Evolutionary conservation across 2,888 invertebrate species (phyloP).

Genomic region (Ligdia adustata): DNA sequence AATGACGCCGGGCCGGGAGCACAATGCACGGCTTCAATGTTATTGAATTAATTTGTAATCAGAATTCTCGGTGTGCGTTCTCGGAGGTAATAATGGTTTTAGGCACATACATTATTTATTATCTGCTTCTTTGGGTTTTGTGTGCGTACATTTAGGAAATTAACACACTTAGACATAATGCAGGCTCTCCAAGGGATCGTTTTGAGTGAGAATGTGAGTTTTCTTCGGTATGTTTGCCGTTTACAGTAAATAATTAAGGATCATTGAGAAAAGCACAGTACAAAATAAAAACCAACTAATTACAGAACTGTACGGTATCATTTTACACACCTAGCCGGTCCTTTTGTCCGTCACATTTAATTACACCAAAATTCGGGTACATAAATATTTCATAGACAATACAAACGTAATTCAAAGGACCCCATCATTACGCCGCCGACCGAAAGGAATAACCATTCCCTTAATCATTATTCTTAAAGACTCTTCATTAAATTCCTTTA

Average conservation of each 20-base stretch:
- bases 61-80: constrained; percentile 77
- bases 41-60: constrained; percentile 83
- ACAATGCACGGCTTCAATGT: constrained; percentile 80
- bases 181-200: constrained; percentile 22
- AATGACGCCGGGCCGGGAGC: constrained; percentile 75
- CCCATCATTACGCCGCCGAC: constrained; percentile 77
- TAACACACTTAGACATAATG: constrained; percentile 25
- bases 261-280: constrained; percentile 14
- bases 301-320: neutral
- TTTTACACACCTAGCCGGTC: constrained; percentile 20
- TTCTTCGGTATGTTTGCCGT: constrained; percentile 14
- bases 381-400: constrained; percentile 66
- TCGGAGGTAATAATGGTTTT: constrained; percentile 69
- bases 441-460: constrained; percentile 82
- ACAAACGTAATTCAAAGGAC: constrained; percentile 75
- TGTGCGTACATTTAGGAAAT: constrained; percentile 28
- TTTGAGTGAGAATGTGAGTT: constrained; percentile 21
- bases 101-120: constrained; percentile 39
- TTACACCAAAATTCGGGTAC: constrained; percentile 66
- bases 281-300: neutral
- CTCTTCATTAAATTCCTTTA: constrained; percentile 84
- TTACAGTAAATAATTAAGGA: too few relatives aligned
- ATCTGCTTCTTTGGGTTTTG: constrained; percentile 37
- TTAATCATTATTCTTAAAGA: constrained; percentile 84
- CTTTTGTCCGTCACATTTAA: constrained; percentile 50